Evolutionary conservation across 1,140 invertebrate species (phyloP), one percentile per base, ranked within the genome.

Genomic region (Bombus cullumanus): DNA sequence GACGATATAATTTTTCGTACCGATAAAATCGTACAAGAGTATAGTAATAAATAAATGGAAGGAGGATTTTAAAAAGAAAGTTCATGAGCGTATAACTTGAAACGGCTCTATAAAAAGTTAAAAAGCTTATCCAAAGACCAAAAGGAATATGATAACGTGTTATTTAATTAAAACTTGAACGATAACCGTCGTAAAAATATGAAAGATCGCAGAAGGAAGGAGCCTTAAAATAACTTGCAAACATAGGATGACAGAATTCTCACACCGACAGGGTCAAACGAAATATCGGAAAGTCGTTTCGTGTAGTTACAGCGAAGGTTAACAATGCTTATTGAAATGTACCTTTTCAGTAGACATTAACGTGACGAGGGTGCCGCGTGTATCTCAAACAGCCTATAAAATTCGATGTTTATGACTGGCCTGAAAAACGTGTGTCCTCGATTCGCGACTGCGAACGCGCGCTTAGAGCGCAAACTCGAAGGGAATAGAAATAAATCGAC

Each of bases 401-500:
- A 53, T n/a, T 53, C 43, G 31, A 53, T 69, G 78, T 80, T 80
- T 69, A 80, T 3, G 78, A 47, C 31, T 3, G 41, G 18, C 41
- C 31, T 80, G 64, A 37, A 69, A 69, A 69, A 47, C 64, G 31
- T 3, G 64, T 31, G 78, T 69, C 43, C 64, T 28, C 64, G 64
- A 69, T 80, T 68, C 64, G 39, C 15, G 41, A 37, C 15, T 43
- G n/a, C n/a, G 22, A 53, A 53, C 47, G 5, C 47, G 18, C 34
- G 74, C 31, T 57, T 57, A 37, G 73, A 75, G 43, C n/a, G 73
- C 22, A 57, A 31, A 37, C 47, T 75, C 62, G 39, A 68, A 41
- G 5, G 31, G 59, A 66, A 66, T 79, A 79, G 77, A 41, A 79
- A 68, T 68, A 68, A 79, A 64, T 66, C 64, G 77, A 79, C 62